Conservation (phyloP, 2,113 vertebrate species). For the Eidolon helvum region DNA sequence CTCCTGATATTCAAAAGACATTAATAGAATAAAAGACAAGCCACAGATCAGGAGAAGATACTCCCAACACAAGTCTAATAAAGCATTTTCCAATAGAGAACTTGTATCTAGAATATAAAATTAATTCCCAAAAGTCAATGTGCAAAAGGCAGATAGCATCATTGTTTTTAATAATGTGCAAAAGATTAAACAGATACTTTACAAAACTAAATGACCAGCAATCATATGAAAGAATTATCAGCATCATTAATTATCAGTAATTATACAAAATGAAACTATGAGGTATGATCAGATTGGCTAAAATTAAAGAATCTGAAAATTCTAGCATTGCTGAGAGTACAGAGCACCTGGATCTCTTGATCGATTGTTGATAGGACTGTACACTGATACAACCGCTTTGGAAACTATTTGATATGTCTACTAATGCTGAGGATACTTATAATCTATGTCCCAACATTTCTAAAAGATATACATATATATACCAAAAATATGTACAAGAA, state of each 20-base stretch:
- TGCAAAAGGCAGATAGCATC: background rate
- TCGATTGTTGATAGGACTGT: background rate
- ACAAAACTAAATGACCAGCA: background rate
- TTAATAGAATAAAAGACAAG: background rate
- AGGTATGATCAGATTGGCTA: background rate
- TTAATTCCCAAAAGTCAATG: background rate
- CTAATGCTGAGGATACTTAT: background rate
- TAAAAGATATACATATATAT: background rate
- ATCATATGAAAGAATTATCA: background rate
- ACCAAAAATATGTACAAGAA: background rate
- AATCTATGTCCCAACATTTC: background rate
- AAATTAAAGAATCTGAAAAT: constrained; percentile 23
- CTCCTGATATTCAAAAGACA: background rate
- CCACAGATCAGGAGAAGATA: background rate
- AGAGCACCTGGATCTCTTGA: background rate
- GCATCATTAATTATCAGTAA: background rate
- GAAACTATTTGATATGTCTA: background rate
- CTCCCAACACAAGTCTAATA: background rate
- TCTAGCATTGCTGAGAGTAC: background rate
- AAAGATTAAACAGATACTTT: background rate
- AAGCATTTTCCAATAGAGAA: background rate
- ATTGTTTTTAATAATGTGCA: background rate
- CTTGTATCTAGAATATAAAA: background rate
- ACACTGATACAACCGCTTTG: background rate
- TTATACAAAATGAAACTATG: background rate